Evolutionary conservation across 2,888 invertebrate genomes (phyloP).

Genomic region (Amphipyra berbera): DNA sequence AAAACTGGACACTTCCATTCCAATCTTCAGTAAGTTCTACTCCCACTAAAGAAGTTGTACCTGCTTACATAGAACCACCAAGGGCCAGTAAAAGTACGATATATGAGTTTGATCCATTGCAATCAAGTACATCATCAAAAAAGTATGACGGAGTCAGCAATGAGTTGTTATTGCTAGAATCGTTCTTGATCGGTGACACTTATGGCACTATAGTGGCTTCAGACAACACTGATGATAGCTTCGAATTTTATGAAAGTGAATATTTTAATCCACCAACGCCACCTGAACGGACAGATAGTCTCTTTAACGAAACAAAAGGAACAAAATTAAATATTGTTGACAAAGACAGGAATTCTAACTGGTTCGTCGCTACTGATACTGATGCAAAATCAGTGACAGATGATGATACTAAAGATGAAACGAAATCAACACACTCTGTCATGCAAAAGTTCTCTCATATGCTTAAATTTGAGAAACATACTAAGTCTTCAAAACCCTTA

Average conservation of each 20-base stretch:
- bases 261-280: constrained; percentile 90
- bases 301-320: constrained; percentile 77
- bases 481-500: constrained; percentile 69
- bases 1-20: constrained; percentile 79
- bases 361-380: constrained; percentile 74
- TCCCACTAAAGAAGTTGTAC: constrained; percentile 17
- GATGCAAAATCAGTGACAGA: constrained; percentile 59
- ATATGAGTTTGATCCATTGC: constrained; percentile 93
- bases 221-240: constrained; percentile 77
- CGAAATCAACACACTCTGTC: constrained; percentile 72
- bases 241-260: constrained; percentile 79
- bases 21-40: constrained; percentile 52
- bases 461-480: constrained; percentile 87
- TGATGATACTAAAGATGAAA: constrained; percentile 70
- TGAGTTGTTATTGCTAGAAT: constrained; percentile 91
- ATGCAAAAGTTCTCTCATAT: constrained; percentile 81
- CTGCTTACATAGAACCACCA: constrained; percentile 21
- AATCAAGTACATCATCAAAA: constrained; percentile 62
- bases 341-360: constrained; percentile 82
- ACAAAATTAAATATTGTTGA: constrained; percentile 54
- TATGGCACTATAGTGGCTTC: constrained; percentile 90
- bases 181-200: constrained; percentile 92
- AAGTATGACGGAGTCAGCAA: constrained; percentile 88
- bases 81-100: constrained; percentile 91
- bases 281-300: constrained; percentile 91